These are phyloP conservation scores for Gymnosoma rotundatum DNA, from an alignment of 2,888 invertebrate genomes.

Conservation along the genomic window DNA sequence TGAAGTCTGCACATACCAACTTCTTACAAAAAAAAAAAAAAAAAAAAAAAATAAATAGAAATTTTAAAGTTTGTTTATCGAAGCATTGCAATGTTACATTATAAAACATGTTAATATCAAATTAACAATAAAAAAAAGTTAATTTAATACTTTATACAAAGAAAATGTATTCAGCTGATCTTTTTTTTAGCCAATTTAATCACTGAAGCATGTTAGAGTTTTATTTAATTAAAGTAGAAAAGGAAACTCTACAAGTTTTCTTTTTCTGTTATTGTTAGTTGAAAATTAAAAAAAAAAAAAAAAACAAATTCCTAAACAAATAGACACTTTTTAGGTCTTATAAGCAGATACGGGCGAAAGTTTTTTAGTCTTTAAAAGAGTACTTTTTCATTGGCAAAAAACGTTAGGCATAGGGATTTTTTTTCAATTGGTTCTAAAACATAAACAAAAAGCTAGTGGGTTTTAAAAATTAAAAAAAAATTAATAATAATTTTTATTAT, in stretches of 20 bases:
- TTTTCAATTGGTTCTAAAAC: too few relatives aligned
- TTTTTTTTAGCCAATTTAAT: constrained; percentile 56
- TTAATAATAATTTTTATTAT: too few relatives aligned
- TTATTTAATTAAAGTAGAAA: background rate
- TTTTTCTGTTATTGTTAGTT: background rate
- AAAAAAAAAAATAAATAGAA: constrained; percentile 37
- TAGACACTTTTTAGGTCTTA: too few relatives aligned
- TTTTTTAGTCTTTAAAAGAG: too few relatives aligned
- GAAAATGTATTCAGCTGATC: constrained; percentile 26
- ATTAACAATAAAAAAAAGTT: constrained; percentile 30
- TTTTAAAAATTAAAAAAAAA: too few relatives aligned
- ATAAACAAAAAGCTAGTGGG: too few relatives aligned
- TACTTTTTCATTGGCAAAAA: too few relatives aligned
- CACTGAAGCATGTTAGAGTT: constrained; percentile 51
- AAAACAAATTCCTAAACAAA: too few relatives aligned
- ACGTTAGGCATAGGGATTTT: too few relatives aligned
- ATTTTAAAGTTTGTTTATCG: constrained; percentile 58
- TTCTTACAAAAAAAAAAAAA: too few relatives aligned
- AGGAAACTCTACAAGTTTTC: constrained; percentile 8
- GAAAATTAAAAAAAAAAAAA: too few relatives aligned
- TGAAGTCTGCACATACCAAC: background rate
- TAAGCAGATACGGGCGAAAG: too few relatives aligned
- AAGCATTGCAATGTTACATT: constrained; percentile 58
- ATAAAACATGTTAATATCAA: constrained; percentile 52
- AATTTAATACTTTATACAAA: constrained; percentile 36